Evolutionary conservation across 1,140 invertebrate genomes (phyloP).

Genomic region (Aphis craccivora): DNA sequence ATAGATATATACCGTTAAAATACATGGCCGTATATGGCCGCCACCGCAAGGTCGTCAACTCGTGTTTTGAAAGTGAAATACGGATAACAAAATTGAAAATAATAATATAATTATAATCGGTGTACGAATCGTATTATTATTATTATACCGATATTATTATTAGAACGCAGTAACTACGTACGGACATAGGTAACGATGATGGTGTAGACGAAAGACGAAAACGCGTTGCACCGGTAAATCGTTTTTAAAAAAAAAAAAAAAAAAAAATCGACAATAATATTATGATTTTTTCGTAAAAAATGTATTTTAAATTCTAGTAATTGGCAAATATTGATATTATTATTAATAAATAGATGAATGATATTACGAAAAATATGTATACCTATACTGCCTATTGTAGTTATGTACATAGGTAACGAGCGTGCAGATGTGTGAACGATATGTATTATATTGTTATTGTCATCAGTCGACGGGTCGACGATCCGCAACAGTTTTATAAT

Average conservation of each 20-base stretch:
- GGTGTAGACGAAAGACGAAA: too few species aligned
- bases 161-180: background rate
- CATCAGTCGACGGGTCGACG: background rate
- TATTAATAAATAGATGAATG: too few species aligned
- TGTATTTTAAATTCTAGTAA: too few species aligned
- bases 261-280: too few species aligned
- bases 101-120: background rate
- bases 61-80: conserved; percentile 41
- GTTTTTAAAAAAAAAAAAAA: too few species aligned
- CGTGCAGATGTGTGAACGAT: background rate
- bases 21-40: background rate
- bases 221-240: too few species aligned
- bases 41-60: conserved; percentile 48
- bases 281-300: too few species aligned
- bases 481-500: background rate
- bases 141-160: background rate
- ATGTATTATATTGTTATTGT: background rate
- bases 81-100: background rate
- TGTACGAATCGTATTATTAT: conserved; percentile 64
- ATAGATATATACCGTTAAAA: background rate
- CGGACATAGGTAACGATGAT: background rate
- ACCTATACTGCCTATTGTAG: background rate
- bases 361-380: too few species aligned
- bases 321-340: too few species aligned
- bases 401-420: background rate